Base-by-base conservation (phyloP, 1,140 invertebrate species). In the Parapsyche elsis region DNA sequence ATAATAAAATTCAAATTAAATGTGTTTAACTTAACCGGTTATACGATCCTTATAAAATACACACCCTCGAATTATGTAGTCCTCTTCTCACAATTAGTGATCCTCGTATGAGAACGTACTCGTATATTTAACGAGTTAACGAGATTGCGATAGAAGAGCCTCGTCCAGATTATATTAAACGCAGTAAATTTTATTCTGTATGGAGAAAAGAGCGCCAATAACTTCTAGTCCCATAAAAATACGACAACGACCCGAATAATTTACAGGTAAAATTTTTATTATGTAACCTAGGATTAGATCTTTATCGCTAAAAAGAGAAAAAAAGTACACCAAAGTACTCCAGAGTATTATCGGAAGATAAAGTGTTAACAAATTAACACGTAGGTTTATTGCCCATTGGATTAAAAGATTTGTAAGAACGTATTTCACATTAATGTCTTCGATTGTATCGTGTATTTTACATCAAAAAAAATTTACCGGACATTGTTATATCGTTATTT, bases 101-200 rank as follows among this genome's bases (percentile, higher is more conserved):
- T 53, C 9, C 24, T 67, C 61, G 24, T 67, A 67, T 67, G 19
- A 67, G 19, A 16, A 5, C 19, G 21, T 21, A 67, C 19, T 67
- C 61, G 61, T 67, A 67, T 67, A 23, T 67, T 67, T 38, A 67
- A 23, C 9, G 19, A 26, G 9, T 67, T 67, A 16, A 67, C 61
- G 61, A 67, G 61, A 26, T 26, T 12, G 61, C 10, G 61, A 67
- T 67, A 67, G 19, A 67, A 23, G 21, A 23, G 19, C 21, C 21
- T 21, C 61, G 16, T 67, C 19, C 10, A 10, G 61, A 67, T 23
- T 23, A 23, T 23, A 21, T 23, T 67, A 67, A 21, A 67, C 12
- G 61, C 19, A 23, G 24, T 67, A 67, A 67, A 67, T 67, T 67
- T 67, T 67, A 67, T 67, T 67, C 21, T 21, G 61, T 67, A 21